A percentile compares a stretch with the other conserved stretches of the same genome.
These are phyloP conservation scores for Drosophila bifasciata DNA, from an alignment of 1,140 invertebrate species.

Conservation along the genomic window DNA sequence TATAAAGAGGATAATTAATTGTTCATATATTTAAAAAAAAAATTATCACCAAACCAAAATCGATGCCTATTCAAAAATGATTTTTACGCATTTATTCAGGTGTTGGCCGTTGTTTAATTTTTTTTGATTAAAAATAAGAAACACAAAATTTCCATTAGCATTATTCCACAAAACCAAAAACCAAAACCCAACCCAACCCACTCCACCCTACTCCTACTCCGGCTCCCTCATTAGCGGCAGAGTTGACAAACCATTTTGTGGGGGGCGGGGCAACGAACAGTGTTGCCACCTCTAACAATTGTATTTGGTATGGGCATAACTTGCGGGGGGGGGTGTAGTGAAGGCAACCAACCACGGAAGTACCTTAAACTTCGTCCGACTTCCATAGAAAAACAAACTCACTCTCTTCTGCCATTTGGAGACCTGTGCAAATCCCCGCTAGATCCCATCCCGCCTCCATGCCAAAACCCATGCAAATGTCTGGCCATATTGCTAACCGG, in stretches of 20 bases:
- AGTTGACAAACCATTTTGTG: conserved; percentile 16
- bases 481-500: no score
- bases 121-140: conserved; percentile 21
- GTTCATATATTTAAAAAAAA: no score
- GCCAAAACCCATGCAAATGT: no score
- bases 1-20: no score
- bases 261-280: no score
- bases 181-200: no score
- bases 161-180: not conserved
- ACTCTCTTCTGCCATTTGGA: conserved; percentile 11
- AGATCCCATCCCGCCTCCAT: no score
- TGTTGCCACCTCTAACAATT: conserved; percentile 29
- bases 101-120: conserved; percentile 4
- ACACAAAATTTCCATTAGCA: conserved; percentile 17
- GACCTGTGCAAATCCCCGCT: conserved; percentile 15
- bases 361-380: conserved; percentile 20
- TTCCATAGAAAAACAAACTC: not conserved
- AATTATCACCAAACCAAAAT: no score
- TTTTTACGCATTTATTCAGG: no score
- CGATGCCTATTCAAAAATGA: no score
- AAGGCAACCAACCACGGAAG: not conserved
- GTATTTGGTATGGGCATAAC: conserved; percentile 10
- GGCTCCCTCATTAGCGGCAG: not conserved
- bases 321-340: not conserved
- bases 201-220: no score